Percentiles rank a stretch among this genome's conserved stretches.
These are phyloP conservation scores for Dendrolimus punctatus DNA, from an alignment of 1,140 invertebrate species.

Conservation along the genomic window DNA sequence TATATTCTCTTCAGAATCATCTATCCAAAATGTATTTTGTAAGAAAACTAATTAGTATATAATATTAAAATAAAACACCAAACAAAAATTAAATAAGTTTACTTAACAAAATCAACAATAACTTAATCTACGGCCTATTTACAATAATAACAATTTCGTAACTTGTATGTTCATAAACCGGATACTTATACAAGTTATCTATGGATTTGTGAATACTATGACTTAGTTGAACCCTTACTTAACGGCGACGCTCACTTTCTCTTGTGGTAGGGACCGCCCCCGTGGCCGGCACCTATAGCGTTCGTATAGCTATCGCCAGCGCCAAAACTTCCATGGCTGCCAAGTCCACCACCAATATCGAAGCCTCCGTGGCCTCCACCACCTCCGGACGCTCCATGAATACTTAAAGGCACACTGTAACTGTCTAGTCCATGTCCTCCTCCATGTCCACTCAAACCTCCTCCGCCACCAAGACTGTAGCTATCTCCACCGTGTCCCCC, in stretches of 20 bases:
- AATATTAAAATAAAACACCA: neutral
- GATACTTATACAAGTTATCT: slow-evolving; percentile 1
- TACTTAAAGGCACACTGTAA: slow-evolving; percentile 9
- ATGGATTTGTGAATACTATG: slow-evolving; percentile 35
- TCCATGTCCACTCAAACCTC: slow-evolving; percentile 4
- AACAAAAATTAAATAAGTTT: slow-evolving; percentile 28
- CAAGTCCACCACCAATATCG: slow-evolving; percentile 8
- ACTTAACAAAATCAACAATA: slow-evolving; percentile 49
- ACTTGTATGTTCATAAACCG: too few species aligned
- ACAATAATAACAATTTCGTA: slow-evolving; percentile 27
- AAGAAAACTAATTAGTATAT: neutral
- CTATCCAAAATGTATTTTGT: neutral
- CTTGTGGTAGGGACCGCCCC: slow-evolving; percentile 60
- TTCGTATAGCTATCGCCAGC: slow-evolving; percentile 51
- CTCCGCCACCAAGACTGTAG: slow-evolving; percentile 5
- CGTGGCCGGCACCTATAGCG: slow-evolving; percentile 43
- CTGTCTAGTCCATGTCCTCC: slow-evolving; percentile 13
- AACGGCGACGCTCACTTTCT: slow-evolving; percentile 28
- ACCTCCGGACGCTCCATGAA: slow-evolving; percentile 8
- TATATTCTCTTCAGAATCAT: too few species aligned
- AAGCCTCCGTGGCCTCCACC: slow-evolving; percentile 17
- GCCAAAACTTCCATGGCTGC: slow-evolving; percentile 12
- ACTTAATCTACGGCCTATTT: slow-evolving; percentile 48
- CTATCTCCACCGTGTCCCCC: slow-evolving; percentile 13
- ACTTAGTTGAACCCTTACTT: slow-evolving; percentile 44